Percentiles rank a stretch among this genome's conserved stretches.
Evolutionary conservation across 1,140 invertebrate species (phyloP).

Genomic region (Anastrepha obliqua): DNA sequence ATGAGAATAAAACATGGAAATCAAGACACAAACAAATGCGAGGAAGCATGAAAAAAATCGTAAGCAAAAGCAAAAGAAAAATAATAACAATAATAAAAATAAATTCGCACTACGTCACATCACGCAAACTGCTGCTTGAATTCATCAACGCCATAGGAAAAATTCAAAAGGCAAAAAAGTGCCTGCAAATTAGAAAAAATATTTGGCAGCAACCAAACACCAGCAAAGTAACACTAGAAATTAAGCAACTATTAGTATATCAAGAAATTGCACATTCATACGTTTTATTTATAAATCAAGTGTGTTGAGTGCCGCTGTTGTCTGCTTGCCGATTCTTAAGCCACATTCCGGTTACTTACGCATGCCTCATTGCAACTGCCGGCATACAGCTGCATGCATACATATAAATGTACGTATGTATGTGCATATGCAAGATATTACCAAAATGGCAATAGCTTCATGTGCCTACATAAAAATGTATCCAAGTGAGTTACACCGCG

Average conservation of each 20-base stretch:
- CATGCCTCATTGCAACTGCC: background rate
- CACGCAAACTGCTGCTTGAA: too few relatives aligned
- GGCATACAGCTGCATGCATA: background rate
- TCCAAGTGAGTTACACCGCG: too few relatives aligned
- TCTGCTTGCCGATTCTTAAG: background rate
- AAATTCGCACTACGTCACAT: background rate
- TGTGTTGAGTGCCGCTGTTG: background rate
- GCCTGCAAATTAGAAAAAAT: background rate
- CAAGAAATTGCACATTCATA: conserved; percentile 7
- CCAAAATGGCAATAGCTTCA: background rate
- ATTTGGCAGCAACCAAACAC: background rate
- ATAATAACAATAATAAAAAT: too few relatives aligned
- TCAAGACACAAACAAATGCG: too few relatives aligned
- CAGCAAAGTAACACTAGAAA: background rate
- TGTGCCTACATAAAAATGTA: background rate
- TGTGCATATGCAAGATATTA: background rate
- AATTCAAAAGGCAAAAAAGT: too few relatives aligned
- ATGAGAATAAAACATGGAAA: background rate
- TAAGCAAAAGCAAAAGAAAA: too few relatives aligned
- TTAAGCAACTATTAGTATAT: conserved; percentile 28
- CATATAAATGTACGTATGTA: background rate
- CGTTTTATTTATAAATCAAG: conserved; percentile 41
- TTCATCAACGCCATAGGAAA: too few relatives aligned
- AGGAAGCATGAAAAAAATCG: too few relatives aligned
- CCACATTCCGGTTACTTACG: conserved; percentile 1